Percentiles rank a stretch among this genome's conserved stretches.
Conservation (phyloP, 2,113 vertebrate species). For the Cnemophilus loriae region DNA sequence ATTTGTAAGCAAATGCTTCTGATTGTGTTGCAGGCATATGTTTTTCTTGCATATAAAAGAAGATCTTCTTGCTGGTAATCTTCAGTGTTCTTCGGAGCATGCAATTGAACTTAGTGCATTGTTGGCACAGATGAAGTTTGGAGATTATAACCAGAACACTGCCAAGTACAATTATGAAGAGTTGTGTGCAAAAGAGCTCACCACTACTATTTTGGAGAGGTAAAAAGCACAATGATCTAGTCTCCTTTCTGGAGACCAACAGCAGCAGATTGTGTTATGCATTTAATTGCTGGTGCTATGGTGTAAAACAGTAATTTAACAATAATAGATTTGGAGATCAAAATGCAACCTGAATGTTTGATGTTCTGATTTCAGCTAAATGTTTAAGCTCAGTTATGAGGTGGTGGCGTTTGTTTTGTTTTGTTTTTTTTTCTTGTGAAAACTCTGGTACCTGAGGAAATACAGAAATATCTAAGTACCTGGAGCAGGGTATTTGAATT, state of each 20-base stretch:
- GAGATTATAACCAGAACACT: slow-evolving; percentile 97
- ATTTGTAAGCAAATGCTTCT: neutral
- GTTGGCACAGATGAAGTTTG: slow-evolving; percentile 92
- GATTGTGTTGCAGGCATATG: slow-evolving; percentile 78
- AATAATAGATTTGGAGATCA: neutral
- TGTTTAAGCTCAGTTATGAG: neutral
- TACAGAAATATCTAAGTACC: neutral
- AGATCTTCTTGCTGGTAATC: slow-evolving; percentile 89
- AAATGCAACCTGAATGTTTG: neutral
- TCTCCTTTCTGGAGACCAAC: neutral
- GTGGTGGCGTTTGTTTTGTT: fast-evolving
- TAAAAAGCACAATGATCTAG: neutral
- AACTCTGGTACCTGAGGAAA: neutral
- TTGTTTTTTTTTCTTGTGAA: too few relatives aligned
- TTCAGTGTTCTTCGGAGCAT: slow-evolving; percentile 87
- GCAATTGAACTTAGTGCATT: slow-evolving; percentile 90
- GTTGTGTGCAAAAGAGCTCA: slow-evolving; percentile 85
- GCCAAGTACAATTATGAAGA: slow-evolving; percentile 92
- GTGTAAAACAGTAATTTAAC: neutral
- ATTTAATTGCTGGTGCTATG: neutral
- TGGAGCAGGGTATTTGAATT: neutral
- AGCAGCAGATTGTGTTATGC: neutral
- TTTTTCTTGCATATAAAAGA: slow-evolving; percentile 96
- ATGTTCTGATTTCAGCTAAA: neutral
- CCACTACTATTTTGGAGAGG: slow-evolving; percentile 72